phyloP scores from a whole-genome alignment of 2,888 invertebrate species.

The Hirtodrosophila histrioides region DNA sequence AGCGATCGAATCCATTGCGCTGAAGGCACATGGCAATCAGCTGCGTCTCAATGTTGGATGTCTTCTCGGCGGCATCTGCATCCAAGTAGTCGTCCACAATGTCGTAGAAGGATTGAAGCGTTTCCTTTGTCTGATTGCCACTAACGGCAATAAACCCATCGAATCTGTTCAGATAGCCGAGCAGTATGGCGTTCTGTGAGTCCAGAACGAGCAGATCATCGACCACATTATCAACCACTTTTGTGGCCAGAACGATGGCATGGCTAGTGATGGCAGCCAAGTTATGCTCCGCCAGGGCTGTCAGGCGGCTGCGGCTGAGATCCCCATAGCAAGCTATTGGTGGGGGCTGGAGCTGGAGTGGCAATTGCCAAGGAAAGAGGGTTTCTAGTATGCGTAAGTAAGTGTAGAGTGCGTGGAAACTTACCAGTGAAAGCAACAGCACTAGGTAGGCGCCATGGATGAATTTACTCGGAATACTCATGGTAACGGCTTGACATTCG shows the following conservation, averaged over 20 bases:
- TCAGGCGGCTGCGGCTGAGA: constrained; percentile 43
- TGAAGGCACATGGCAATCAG: constrained; percentile 61
- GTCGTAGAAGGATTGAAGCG: constrained; percentile 45
- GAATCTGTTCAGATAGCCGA: constrained; percentile 46
- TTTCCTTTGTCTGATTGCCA: constrained; percentile 41
- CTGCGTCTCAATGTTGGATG: constrained; percentile 54
- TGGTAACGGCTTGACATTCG: constrained; percentile 36
- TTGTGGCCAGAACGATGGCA: constrained; percentile 50
- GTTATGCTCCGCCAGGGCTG: constrained; percentile 55
- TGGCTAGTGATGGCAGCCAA: constrained; percentile 45
- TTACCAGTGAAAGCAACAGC: constrained; percentile 40
- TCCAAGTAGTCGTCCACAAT: constrained; percentile 55
- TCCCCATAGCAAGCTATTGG: constrained; percentile 45
- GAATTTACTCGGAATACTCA: constrained; percentile 24
- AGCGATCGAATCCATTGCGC: constrained; percentile 64
- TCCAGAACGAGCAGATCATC: constrained; percentile 62
- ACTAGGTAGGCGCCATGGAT: neutral
- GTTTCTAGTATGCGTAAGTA: neutral
- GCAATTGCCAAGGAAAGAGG: neutral
- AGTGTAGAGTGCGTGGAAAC: constrained; percentile 5
- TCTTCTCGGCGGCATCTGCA: constrained; percentile 49
- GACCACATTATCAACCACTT: constrained; percentile 57
- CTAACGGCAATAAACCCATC: constrained; percentile 43
- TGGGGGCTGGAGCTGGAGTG: constrained; percentile 1
- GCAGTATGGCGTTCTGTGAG: constrained; percentile 50